phyloP scores from a whole-genome alignment of 1,140 invertebrate genomes.

The Ectropis grisescens region DNA sequence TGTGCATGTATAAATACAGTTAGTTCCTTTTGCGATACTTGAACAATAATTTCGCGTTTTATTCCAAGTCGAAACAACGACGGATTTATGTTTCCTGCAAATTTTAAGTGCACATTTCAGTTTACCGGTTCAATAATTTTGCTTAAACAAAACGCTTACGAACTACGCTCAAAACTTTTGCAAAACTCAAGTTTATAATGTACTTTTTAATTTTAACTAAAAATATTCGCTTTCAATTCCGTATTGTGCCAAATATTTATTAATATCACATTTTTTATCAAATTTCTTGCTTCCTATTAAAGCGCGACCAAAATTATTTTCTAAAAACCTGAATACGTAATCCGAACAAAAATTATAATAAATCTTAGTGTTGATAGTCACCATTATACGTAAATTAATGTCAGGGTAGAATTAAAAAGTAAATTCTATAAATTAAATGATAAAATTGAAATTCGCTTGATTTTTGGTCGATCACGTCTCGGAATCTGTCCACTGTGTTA shows the following conservation, averaged over 20 bases:
- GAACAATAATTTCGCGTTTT: not conserved
- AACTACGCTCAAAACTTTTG: not conserved
- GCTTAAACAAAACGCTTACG: slow-evolving; percentile 4
- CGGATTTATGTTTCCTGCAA: slow-evolving; percentile 12
- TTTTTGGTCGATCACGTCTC: slow-evolving; percentile 47
- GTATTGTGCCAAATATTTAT: slow-evolving; percentile 54
- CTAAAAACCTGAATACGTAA: slow-evolving; percentile 31
- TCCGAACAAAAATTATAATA: slow-evolving; percentile 49
- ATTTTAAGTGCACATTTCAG: slow-evolving; percentile 13
- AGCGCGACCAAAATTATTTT: slow-evolving; percentile 10
- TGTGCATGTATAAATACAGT: not conserved
- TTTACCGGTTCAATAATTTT: slow-evolving; percentile 11
- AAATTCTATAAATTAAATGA: slow-evolving; percentile 47
- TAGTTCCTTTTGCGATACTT: slow-evolving; percentile 7
- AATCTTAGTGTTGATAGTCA: slow-evolving; percentile 62
- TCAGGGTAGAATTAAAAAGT: slow-evolving; percentile 68
- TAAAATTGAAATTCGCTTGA: slow-evolving; percentile 46
- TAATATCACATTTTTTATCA: slow-evolving; percentile 32
- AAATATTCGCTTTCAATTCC: slow-evolving; percentile 40
- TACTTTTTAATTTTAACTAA: too few species aligned
- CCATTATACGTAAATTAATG: slow-evolving; percentile 72
- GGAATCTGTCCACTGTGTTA: slow-evolving; percentile 55
- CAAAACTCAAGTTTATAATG: not conserved
- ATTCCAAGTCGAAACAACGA: not conserved
- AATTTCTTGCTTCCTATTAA: not conserved